Conservation (phyloP, 2,888 invertebrate species). For the Cataglyphis rosenhaueri region DNA sequence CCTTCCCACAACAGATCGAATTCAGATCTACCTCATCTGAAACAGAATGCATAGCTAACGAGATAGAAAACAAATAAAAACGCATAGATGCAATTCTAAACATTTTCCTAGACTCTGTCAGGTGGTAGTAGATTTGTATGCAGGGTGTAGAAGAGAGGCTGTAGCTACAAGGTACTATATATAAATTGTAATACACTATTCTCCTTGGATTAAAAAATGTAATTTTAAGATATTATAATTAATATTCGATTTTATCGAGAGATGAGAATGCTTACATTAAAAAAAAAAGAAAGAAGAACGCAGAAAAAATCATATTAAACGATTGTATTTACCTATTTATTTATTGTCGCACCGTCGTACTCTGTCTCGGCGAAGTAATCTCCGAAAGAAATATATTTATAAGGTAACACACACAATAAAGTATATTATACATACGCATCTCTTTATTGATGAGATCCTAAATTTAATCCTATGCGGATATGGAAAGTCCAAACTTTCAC, state of each 20-base stretch:
- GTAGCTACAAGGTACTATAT: conserved; percentile 73
- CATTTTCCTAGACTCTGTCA: conserved; percentile 60
- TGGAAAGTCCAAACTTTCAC: background rate
- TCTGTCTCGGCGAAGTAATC: conserved; percentile 47
- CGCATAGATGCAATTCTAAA: conserved; percentile 52
- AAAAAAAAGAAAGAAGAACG: conserved; percentile 23
- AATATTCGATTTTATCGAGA: conserved; percentile 54
- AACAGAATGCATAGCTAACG: conserved; percentile 50
- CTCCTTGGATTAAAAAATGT: conserved; percentile 53
- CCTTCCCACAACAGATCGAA: conserved; percentile 31
- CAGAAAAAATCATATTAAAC: conserved; percentile 34
- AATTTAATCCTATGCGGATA: background rate
- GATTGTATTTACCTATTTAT: conserved; percentile 59
- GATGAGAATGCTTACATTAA: conserved; percentile 65
- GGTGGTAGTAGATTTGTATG: conserved; percentile 75
- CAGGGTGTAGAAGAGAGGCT: conserved; percentile 76
- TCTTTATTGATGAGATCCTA: background rate
- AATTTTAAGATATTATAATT: conserved; percentile 61
- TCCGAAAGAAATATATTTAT: conserved; percentile 53
- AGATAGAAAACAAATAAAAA: conserved; percentile 27
- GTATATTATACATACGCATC: conserved; percentile 35
- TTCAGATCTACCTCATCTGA: conserved; percentile 72
- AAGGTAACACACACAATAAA: conserved; percentile 41
- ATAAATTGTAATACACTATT: conserved; percentile 71
- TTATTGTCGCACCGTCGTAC: conserved; percentile 56